Evolutionary conservation across 2,113 vertebrate species (phyloP).

Genomic region (Sphyrna mokarran): DNA sequence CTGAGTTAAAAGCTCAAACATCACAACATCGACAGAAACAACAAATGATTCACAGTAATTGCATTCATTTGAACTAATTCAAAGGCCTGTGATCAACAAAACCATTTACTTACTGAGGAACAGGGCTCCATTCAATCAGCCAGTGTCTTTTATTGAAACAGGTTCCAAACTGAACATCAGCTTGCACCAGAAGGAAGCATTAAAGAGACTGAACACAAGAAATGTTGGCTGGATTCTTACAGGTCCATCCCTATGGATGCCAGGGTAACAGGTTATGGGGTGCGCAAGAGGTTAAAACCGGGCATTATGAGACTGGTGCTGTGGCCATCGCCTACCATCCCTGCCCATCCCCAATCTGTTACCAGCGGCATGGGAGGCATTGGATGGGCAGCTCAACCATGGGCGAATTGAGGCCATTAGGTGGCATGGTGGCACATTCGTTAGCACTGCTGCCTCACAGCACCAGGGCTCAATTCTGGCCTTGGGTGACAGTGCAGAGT

Average conservation of each 20-base stretch:
- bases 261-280: background rate
- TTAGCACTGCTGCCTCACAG: too few species aligned
- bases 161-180: background rate
- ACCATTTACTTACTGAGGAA: background rate
- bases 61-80: background rate
- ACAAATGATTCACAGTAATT: background rate
- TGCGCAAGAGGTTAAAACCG: background rate
- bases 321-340: background rate
- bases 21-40: background rate
- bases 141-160: background rate
- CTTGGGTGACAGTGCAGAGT: too few species aligned
- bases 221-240: background rate
- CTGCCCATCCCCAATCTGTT: background rate
- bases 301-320: background rate
- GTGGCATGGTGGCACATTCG: too few species aligned
- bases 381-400: background rate
- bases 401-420: background rate
- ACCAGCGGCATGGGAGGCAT: background rate
- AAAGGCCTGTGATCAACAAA: background rate
- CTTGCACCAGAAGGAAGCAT: background rate
- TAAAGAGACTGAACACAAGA: background rate
- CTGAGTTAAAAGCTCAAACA: background rate
- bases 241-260: background rate
- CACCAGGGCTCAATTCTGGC: too few species aligned
- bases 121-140: background rate